Evolutionary conservation across 2,888 invertebrate genomes (phyloP).

Genomic region (Thyatira batis): DNA sequence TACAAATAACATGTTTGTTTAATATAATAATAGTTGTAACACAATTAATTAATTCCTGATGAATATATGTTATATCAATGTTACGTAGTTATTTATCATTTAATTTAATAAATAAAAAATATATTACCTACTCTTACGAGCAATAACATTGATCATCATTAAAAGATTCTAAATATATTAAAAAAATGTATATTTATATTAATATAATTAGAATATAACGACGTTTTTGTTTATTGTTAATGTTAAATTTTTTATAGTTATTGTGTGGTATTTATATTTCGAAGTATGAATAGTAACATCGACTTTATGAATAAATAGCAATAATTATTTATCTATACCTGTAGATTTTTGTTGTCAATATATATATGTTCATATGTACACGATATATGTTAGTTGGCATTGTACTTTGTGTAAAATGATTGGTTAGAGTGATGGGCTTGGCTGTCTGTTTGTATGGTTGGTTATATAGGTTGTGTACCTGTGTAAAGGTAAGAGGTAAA

Average conservation of each 20-base stretch:
- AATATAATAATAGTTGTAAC: too few relatives aligned
- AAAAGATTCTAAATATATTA: constrained; percentile 2
- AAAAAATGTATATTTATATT: neutral
- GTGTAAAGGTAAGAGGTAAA: too few relatives aligned
- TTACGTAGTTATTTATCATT: too few relatives aligned
- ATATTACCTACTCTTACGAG: neutral
- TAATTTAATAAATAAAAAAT: neutral
- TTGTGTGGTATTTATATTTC: neutral
- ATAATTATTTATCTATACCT: neutral
- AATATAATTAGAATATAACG: neutral
- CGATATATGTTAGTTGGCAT: neutral
- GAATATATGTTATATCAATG: neutral
- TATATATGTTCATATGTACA: neutral
- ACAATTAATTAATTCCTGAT: neutral
- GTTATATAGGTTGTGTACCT: constrained; percentile 27
- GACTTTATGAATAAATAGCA: neutral
- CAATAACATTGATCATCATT: constrained; percentile 1
- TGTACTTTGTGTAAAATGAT: neutral
- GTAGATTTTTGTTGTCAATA: neutral
- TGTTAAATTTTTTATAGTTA: neutral
- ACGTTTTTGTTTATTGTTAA: neutral
- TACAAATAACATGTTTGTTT: too few relatives aligned
- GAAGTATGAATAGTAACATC: neutral
- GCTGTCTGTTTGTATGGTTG: constrained; percentile 15
- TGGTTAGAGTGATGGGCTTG: neutral